Evolutionary conservation across 2,888 invertebrate genomes (phyloP), one percentile per base, ranked within the genome.

Genomic region (Chymomyza caudatula): DNA sequence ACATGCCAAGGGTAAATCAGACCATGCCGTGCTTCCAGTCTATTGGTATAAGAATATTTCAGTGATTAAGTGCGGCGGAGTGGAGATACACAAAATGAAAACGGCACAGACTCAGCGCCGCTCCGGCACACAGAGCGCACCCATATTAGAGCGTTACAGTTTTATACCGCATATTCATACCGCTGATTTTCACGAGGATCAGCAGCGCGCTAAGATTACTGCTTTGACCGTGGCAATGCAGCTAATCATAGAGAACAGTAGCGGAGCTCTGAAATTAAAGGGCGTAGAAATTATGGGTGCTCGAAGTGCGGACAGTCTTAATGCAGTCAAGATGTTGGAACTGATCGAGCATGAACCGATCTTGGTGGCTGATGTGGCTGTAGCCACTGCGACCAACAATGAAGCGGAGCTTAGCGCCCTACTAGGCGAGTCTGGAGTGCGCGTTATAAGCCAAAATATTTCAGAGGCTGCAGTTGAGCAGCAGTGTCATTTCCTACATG

Each of bases 41-140:
- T 92, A 92, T 85, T 94, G 93, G 92, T 93, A 95, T 87, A 92
- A 93, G 53, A 92, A 94, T 78, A 92, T 95, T 37, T 94, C 94
- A 79, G 93, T 95, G 20, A 93, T 95, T 52, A 93, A 93, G 80
- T 93, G 95, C 57, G 97, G 96, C 37, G 98, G 97, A 52, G 92
- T 98, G 11, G 97, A 97, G 91, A 91, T 98, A 63, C 93, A 96
- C 78, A 97, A 97, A 61, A 92, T 98, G 89, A 97, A 97, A 91
- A 96, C 97, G 0, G 95, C 96, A 66, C 91, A 97, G 60, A 97
- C 97, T 4, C 97, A 97, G 57, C 93, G 96, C 54, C 93, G 96
- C 67, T 93, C 94, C 74, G 94, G 94, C 87, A 90, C 92, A 20
- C 97, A 97, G 90, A 91, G 94, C 8, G 87, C 94, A 20, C 97